Conservation (phyloP, 1,140 invertebrate genomes). For the Drosophila sp. region DNA sequence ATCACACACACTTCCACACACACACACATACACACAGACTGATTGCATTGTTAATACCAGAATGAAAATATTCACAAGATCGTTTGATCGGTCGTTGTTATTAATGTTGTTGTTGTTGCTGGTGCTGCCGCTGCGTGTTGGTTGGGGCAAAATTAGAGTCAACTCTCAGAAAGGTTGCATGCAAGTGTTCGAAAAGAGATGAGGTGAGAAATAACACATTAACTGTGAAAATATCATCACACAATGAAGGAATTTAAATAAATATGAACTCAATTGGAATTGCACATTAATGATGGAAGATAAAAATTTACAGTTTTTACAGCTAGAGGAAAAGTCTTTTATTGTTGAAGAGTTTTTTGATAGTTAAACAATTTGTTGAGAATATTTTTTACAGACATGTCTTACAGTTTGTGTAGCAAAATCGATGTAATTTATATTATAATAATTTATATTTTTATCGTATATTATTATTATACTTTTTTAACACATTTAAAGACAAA, state of each 20-base stretch:
- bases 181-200: background rate
- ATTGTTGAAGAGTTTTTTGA: background rate
- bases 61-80: constrained; percentile 38
- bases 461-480: no score
- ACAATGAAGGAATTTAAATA: constrained; percentile 7
- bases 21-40: background rate
- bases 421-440: no score
- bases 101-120: background rate
- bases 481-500: no score
- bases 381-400: no score
- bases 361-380: background rate
- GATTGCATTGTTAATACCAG: constrained; percentile 34
- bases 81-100: constrained; percentile 26
- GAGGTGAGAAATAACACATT: constrained; percentile 9
- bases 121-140: background rate
- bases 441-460: no score
- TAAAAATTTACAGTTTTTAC: background rate
- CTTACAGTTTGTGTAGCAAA: no score
- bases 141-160: background rate
- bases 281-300: background rate
- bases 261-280: background rate
- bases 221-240: constrained; percentile 10
- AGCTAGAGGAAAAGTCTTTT: background rate
- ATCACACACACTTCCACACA: background rate
- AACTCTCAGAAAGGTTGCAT: background rate